phyloP scores from a whole-genome alignment of 2,113 vertebrate genomes.

The Bufo bufo region DNA sequence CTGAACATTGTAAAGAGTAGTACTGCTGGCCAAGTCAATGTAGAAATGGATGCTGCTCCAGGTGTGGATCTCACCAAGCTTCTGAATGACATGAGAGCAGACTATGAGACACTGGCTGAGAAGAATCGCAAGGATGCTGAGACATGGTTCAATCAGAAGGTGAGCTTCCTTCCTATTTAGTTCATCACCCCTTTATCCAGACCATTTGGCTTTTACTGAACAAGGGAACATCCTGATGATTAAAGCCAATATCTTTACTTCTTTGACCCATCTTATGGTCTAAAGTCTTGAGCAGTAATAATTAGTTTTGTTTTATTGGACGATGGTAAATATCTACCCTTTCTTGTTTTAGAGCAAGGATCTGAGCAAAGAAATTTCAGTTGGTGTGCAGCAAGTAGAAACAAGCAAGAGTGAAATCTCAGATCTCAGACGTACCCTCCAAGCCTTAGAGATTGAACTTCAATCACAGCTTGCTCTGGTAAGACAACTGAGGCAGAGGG shows the following conservation, averaged over 20 bases:
- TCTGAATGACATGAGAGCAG: conserved; percentile 73
- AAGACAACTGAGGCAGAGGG: conserved; percentile 60
- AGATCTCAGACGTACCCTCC: conserved; percentile 67
- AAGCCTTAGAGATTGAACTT: conserved; percentile 66
- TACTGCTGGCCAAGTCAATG: conserved; percentile 69
- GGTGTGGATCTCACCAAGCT: conserved; percentile 70
- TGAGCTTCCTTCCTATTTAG: conserved; percentile 56
- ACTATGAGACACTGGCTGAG: conserved; percentile 80
- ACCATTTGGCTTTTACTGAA: too few relatives aligned
- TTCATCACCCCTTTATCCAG: too few relatives aligned
- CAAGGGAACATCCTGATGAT: too few relatives aligned
- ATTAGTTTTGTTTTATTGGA: neutral
- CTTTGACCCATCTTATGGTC: neutral
- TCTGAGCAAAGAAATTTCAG: conserved; percentile 64
- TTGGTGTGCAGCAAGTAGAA: conserved; percentile 60
- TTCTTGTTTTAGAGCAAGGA: conserved; percentile 64
- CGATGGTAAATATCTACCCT: neutral
- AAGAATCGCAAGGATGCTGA: conserved; percentile 86
- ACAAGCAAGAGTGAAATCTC: conserved; percentile 64
- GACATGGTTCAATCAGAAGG: conserved; percentile 83
- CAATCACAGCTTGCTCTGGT: conserved; percentile 66
- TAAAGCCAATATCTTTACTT: neutral
- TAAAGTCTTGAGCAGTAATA: neutral
- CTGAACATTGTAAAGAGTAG: conserved; percentile 68
- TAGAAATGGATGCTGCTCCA: conserved; percentile 75